phyloP scores from a whole-genome alignment of 2,113 vertebrate species.

The Stictonetta naevosa region DNA sequence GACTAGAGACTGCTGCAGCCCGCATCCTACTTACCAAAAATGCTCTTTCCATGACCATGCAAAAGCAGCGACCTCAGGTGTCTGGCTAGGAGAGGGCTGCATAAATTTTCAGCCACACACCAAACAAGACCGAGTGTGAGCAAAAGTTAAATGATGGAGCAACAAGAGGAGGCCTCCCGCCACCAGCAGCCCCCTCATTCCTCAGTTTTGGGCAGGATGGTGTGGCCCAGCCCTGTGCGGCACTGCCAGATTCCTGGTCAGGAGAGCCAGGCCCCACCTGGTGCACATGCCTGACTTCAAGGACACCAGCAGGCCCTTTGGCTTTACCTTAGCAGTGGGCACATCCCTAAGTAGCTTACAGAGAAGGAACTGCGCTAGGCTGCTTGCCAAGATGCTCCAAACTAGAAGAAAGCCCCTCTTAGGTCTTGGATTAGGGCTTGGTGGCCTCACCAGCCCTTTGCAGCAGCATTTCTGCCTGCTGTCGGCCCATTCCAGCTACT shows the following conservation, averaged over 20 bases:
- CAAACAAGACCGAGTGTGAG: background rate
- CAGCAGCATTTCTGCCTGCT: background rate
- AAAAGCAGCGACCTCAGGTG: background rate
- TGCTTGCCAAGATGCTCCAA: background rate
- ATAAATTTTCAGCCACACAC: background rate
- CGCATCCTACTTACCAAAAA: constrained; percentile 9
- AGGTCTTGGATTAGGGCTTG: background rate
- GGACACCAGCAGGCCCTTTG: background rate
- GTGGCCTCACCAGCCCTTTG: background rate
- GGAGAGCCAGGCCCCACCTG: background rate
- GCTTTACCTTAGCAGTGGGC: background rate
- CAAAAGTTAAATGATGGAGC: background rate
- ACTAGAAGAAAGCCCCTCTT: background rate
- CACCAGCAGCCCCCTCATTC: background rate
- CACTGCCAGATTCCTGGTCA: background rate
- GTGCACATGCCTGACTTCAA: background rate
- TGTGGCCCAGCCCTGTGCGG: rapidly evolving
- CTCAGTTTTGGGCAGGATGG: rapidly evolving
- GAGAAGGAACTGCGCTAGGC: background rate
- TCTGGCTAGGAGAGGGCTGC: background rate
- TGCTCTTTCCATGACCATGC: background rate
- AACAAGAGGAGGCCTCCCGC: background rate
- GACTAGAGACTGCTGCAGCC: background rate
- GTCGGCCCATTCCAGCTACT: background rate
- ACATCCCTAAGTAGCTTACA: background rate